Evolutionary conservation across 1,140 invertebrate genomes (phyloP).

Genomic region (Rhagoletis pomonella): DNA sequence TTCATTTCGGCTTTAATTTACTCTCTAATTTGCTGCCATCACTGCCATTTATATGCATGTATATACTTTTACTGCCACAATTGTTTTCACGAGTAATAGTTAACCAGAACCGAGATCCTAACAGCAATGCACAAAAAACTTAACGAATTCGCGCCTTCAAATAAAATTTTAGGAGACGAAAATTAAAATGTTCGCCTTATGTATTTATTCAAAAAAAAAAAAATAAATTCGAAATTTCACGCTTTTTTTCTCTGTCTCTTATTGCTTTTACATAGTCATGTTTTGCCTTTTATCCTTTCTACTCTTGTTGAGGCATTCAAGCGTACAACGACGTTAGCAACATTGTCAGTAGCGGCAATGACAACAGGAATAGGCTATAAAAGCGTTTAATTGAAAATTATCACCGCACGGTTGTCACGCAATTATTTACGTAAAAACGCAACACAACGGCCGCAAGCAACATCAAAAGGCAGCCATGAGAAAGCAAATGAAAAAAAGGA

Average conservation of each 20-base stretch:
- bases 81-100: not conserved
- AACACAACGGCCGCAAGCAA: not conserved
- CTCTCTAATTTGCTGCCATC: not conserved
- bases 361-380: conserved; percentile 52
- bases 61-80: not conserved
- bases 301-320: conserved; percentile 7
- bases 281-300: not conserved
- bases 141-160: not conserved
- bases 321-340: not conserved
- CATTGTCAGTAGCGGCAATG: conserved; percentile 23
- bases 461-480: conserved; percentile 53
- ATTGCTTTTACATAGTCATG: not conserved
- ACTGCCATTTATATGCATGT: too few species aligned
- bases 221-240: conserved; percentile 41
- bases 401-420: conserved; percentile 73
- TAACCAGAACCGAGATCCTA: too few species aligned
- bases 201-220: not conserved
- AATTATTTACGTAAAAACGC: conserved; percentile 68
- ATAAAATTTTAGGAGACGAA: not conserved
- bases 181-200: not conserved
- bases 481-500: not conserved
- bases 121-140: not conserved
- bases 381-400: conserved; percentile 73
- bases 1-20: not conserved
- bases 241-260: conserved; percentile 16